These are phyloP conservation scores for Caenorhabditis afra DNA, from an alignment of 2,888 invertebrate species.

Conservation along the genomic window DNA sequence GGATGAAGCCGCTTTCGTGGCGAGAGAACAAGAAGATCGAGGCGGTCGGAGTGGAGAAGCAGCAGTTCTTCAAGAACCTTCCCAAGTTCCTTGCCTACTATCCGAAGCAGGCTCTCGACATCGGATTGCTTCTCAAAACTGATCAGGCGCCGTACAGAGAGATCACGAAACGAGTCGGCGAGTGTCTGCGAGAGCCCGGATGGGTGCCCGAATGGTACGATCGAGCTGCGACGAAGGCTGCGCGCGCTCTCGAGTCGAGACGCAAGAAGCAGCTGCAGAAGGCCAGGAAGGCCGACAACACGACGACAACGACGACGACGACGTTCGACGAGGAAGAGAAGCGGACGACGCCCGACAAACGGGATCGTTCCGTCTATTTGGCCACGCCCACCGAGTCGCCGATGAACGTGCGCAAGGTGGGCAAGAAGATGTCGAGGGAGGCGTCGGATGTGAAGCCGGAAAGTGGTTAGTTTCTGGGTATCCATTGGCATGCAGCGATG, in stretches of 20 bases:
- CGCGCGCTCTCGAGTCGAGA: too few relatives aligned
- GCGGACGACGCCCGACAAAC: not conserved
- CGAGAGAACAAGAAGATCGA: not conserved
- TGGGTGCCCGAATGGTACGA: conserved; percentile 40
- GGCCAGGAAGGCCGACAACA: conserved; percentile 1
- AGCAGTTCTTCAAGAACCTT: conserved; percentile 32
- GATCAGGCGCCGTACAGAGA: conserved; percentile 26
- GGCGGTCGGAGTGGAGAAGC: not conserved
- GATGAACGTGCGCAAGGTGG: too few relatives aligned
- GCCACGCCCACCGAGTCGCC: too few relatives aligned
- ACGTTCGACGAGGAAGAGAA: not conserved
- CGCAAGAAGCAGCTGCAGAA: conserved; percentile 3
- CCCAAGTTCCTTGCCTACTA: not conserved
- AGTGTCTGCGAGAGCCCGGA: conserved; percentile 9
- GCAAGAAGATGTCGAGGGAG: too few relatives aligned
- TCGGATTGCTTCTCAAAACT: conserved; percentile 12
- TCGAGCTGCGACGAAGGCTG: conserved; percentile 9
- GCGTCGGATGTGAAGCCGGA: too few relatives aligned
- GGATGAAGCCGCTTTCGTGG: conserved; percentile 30
- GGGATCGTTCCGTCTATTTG: too few relatives aligned
- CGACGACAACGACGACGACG: conserved; percentile 6
- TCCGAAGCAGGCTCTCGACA: not conserved
- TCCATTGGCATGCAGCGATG: too few relatives aligned
- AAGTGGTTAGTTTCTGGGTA: too few relatives aligned
- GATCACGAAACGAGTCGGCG: conserved; percentile 14